These are phyloP conservation scores for Leucophenga montana DNA, from an alignment of 2,888 invertebrate genomes.

Conservation along the genomic window DNA sequence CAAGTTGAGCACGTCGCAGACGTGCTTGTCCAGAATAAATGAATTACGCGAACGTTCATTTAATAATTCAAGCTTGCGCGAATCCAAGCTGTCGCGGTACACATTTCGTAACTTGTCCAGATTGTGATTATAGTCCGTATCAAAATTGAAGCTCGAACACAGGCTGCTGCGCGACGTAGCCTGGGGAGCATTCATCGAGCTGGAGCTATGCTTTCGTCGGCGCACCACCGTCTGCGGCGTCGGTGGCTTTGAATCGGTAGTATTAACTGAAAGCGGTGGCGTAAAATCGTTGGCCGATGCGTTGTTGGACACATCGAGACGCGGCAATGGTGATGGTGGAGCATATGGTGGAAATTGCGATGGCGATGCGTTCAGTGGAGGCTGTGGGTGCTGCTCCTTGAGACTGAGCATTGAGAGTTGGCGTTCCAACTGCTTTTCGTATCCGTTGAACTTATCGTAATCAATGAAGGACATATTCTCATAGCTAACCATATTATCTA, in stretches of 20 bases:
- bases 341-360: constrained; percentile 36
- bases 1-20: constrained; percentile 67
- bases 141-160: constrained; percentile 57
- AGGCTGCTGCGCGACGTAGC: constrained; percentile 50
- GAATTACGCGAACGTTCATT: constrained; percentile 70
- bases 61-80: constrained; percentile 67
- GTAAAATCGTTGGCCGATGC: constrained; percentile 34
- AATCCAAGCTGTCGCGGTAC: constrained; percentile 72
- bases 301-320: constrained; percentile 27
- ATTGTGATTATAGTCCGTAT: constrained; percentile 69
- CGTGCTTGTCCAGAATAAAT: constrained; percentile 60
- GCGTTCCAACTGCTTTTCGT: constrained; percentile 71
- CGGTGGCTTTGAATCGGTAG: background rate
- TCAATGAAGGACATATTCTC: constrained; percentile 76
- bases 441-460: constrained; percentile 75
- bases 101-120: constrained; percentile 70
- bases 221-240: constrained; percentile 59
- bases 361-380: constrained; percentile 7
- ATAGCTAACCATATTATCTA: constrained; percentile 76
- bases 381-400: constrained; percentile 48
- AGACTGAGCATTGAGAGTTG: constrained; percentile 67
- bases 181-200: constrained; percentile 46
- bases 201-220: constrained; percentile 54
- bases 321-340: background rate
- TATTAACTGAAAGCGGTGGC: background rate